These are phyloP conservation scores for Acrossocheilus wenchowensis DNA, from an alignment of 2,797 vertebrate genomes.

Conservation along the genomic window DNA sequence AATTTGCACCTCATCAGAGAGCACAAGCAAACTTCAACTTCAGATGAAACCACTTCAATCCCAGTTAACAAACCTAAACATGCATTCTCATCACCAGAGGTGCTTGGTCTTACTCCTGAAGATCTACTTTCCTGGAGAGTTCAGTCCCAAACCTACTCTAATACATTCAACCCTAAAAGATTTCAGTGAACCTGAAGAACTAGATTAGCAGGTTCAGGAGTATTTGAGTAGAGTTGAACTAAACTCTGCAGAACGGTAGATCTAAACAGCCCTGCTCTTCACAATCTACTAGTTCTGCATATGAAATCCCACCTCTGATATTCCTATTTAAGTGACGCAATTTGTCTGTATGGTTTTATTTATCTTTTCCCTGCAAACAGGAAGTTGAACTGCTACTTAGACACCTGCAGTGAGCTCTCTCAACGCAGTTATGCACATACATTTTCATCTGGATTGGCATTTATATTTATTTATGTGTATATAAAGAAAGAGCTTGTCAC, in stretches of 20 bases:
- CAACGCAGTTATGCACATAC: background rate
- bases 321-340: slow-evolving; percentile 13
- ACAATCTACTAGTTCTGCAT: slow-evolving; percentile 40
- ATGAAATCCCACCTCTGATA: slow-evolving; percentile 29
- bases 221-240: slow-evolving; percentile 12
- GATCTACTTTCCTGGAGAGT: slow-evolving; percentile 11
- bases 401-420: background rate
- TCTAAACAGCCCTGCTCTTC: slow-evolving; percentile 2
- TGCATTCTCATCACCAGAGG: slow-evolving; percentile 15
- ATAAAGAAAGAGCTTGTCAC: slow-evolving; percentile 43
- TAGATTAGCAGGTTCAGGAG: slow-evolving; percentile 4
- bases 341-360: slow-evolving; percentile 34
- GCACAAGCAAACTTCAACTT: slow-evolving; percentile 40
- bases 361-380: slow-evolving; percentile 17
- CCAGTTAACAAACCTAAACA: slow-evolving; percentile 16
- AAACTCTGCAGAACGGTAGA: background rate
- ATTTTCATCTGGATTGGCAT: slow-evolving; percentile 47
- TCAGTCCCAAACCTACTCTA: slow-evolving; percentile 10
- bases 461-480: slow-evolving; percentile 59
- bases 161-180: background rate
- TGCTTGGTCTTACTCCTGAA: slow-evolving; percentile 19
- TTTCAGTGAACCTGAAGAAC: background rate
- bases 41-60: slow-evolving; percentile 16
- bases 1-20: slow-evolving; percentile 42
- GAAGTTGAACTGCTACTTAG: background rate